Evolutionary conservation across 2,888 invertebrate species (phyloP).

Genomic region (Teleiodes luculella): DNA sequence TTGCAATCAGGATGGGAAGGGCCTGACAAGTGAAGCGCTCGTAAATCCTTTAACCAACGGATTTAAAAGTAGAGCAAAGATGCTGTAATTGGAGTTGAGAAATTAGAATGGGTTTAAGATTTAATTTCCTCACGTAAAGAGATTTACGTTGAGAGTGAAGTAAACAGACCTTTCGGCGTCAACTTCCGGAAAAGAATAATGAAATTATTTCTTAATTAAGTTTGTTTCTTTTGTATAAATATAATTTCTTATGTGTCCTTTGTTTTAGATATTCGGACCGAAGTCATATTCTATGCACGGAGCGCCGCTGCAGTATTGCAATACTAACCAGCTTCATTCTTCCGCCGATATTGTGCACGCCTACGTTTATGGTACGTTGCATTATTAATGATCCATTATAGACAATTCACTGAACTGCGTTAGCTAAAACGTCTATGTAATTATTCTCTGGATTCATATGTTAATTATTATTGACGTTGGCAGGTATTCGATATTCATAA

Average conservation of each 20-base stretch:
- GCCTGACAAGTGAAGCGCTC: too few species aligned
- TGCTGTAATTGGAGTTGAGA: neutral
- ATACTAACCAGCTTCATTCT: constrained; percentile 86
- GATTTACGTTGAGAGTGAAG: neutral
- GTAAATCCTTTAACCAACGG: neutral
- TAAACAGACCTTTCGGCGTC: too few species aligned
- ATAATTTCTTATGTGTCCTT: neutral
- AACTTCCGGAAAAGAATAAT: too few species aligned
- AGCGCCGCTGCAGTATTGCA: constrained; percentile 86
- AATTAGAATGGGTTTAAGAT: neutral
- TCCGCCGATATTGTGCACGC: constrained; percentile 89
- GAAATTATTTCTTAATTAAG: too few species aligned
- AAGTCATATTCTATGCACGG: constrained; percentile 86
- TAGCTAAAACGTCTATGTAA: neutral
- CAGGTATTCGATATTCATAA: constrained; percentile 71
- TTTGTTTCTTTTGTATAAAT: too few species aligned
- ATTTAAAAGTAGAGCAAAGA: neutral
- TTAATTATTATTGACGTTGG: constrained; percentile 11
- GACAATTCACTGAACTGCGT: constrained; percentile 2
- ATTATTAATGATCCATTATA: constrained; percentile 11
- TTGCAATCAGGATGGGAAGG: too few species aligned
- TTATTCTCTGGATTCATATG: constrained; percentile 30
- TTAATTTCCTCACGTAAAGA: neutral
- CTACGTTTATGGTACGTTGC: constrained; percentile 84
- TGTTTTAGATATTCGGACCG: constrained; percentile 84